Base-by-base conservation (phyloP, 2,113 vertebrate species). In the Paralichthys olivaceus region DNA sequence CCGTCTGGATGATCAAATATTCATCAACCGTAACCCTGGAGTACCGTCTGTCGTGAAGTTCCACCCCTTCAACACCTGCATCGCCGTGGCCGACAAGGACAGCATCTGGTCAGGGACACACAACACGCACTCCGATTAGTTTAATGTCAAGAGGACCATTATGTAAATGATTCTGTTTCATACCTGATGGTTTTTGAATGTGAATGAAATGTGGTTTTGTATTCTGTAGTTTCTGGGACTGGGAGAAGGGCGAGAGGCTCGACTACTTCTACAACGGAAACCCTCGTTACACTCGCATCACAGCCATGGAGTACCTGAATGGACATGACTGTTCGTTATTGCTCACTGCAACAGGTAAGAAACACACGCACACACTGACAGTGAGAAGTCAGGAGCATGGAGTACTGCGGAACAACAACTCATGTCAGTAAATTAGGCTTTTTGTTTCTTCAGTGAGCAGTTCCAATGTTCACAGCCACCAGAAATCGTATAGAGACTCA, bases 221-320 rank as follows among this genome's bases (percentile, higher is more conserved):
- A 2, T 66, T 25, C 34, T 15, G 1, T 47, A 99, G 97, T 29
- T 98, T 99, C 61, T 99, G 97, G 98, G 97, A 99, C 91, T 99
- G 98, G 98, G 98, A 99, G 90, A 99, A 98, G 62, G 96, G 96
- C 6, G 98, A 99, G 60, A 95, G 98, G 79, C 80, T 99, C 90
- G 97, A 99, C 69, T 99, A 99, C 43, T 99, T 99, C 91, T 98
- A 99, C 94, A 99, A 99, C 0, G 98, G 98, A 45, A 99, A 99
- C 91, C 98, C 98, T 0, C 96, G 97, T 0, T 99, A 98, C 90
- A 99, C 97, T 0, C 93, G 97, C 69, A 97, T 99, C 93, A 99
- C 98, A 0, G 95, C 98, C 11, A 98, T 99, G 97, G 97, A 99
- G 87, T 99, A 98, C 83, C 94, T 99, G 84, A 99, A 99, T 0